Evolutionary conservation across 2,888 invertebrate species (phyloP).

Genomic region (Andrena dorsata): DNA sequence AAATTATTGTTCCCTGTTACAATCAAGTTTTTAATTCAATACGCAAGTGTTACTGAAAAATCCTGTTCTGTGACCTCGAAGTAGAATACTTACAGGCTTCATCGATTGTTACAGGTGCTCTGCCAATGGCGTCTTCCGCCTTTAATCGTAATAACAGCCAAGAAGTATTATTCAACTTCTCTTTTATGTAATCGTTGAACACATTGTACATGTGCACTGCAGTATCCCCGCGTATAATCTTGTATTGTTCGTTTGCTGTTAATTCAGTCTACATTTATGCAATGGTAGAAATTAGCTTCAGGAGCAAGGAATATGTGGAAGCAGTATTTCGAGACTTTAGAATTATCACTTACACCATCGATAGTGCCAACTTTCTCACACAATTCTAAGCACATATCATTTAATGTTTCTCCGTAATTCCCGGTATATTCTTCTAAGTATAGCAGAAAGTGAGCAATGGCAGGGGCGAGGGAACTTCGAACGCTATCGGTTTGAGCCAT

Average conservation of each 20-base stretch:
- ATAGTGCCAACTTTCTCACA: constrained; percentile 84
- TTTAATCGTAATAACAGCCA: constrained; percentile 80
- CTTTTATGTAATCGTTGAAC: constrained; percentile 83
- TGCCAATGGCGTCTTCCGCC: constrained; percentile 76
- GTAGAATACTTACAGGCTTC: constrained; percentile 71
- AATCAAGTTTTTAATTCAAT: constrained; percentile 1
- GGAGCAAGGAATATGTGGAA: neutral
- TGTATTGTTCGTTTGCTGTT: constrained; percentile 69
- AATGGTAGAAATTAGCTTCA: neutral
- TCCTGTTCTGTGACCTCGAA: neutral
- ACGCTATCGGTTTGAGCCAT: constrained; percentile 70
- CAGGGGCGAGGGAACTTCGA: constrained; percentile 64
- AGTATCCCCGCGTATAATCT: constrained; percentile 82
- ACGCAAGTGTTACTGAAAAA: neutral
- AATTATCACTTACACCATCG: constrained; percentile 81
- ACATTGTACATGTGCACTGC: constrained; percentile 81
- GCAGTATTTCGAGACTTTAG: constrained; percentile 6
- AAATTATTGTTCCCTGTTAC: constrained; percentile 73
- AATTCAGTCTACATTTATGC: constrained; percentile 60
- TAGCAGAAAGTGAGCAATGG: constrained; percentile 76
- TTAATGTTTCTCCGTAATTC: constrained; percentile 78
- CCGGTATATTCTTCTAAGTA: constrained; percentile 76
- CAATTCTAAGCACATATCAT: constrained; percentile 84
- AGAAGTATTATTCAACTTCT: constrained; percentile 77
- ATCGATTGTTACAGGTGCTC: constrained; percentile 67